Percentiles rank a stretch among this genome's conserved stretches.
phyloP scores from a whole-genome alignment of 2,797 vertebrate species.

The Chaetophractus vellerosus region DNA sequence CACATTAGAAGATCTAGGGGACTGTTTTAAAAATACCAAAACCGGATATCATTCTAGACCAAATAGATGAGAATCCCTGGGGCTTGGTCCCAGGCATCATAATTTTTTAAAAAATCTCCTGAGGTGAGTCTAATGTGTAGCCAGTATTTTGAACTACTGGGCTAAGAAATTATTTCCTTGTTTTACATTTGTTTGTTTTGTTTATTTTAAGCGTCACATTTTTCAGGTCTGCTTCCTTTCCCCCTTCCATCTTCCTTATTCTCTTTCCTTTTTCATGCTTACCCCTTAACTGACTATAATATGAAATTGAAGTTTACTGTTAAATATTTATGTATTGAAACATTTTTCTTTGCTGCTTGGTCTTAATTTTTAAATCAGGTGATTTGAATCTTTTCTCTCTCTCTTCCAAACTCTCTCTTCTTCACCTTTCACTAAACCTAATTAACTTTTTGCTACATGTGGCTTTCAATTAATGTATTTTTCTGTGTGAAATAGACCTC shows the following conservation, averaged over 20 bases:
- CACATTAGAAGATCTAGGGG: neutral
- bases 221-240: neutral
- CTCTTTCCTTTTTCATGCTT: neutral
- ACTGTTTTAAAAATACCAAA: neutral
- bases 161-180: neutral
- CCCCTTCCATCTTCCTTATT: neutral
- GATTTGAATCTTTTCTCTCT: neutral
- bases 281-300: neutral
- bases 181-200: neutral
- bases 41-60: neutral
- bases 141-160: neutral
- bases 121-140: neutral
- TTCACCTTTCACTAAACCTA: slow-evolving; percentile 25
- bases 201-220: neutral
- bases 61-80: neutral
- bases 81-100: too few relatives aligned
- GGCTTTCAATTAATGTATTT: slow-evolving; percentile 67
- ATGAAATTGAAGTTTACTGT: neutral
- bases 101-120: neutral
- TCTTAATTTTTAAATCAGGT: neutral
- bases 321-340: neutral
- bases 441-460: neutral
- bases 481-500: neutral
- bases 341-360: neutral
- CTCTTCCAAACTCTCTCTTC: neutral